Evolutionary conservation across 1,140 invertebrate species (phyloP).

Genomic region (Chrysopa pallens): DNA sequence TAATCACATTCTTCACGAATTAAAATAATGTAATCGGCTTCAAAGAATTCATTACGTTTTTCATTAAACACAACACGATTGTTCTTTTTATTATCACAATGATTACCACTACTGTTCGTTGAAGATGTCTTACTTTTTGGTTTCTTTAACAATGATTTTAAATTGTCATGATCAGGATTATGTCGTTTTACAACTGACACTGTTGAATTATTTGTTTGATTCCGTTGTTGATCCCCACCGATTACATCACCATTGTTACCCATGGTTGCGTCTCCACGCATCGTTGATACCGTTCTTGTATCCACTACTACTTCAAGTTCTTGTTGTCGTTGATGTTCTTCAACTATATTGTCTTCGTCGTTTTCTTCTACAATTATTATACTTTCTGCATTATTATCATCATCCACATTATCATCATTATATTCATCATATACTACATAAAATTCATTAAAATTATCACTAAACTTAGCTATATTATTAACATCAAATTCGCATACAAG

Average conservation of each 20-base stretch:
- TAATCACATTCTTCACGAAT: slow-evolving; percentile 67
- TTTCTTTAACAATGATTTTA: slow-evolving; percentile 38
- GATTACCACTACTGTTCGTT: neutral
- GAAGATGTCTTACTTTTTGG: slow-evolving; percentile 23
- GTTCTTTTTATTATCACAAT: slow-evolving; percentile 24
- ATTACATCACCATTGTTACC: slow-evolving; percentile 6
- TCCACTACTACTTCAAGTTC: too few species aligned
- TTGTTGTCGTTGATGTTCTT: too few species aligned
- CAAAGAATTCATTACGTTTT: slow-evolving; percentile 70
- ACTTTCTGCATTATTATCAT: too few species aligned
- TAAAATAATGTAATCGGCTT: slow-evolving; percentile 72
- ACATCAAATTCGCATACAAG: slow-evolving; percentile 15
- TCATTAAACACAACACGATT: slow-evolving; percentile 72
- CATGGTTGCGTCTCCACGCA: neutral
- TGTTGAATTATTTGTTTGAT: neutral
- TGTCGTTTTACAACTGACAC: slow-evolving; percentile 9
- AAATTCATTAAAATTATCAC: slow-evolving; percentile 7
- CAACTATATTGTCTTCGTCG: too few species aligned
- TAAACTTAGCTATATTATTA: slow-evolving; percentile 7
- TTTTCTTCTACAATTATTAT: too few species aligned
- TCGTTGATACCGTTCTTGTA: neutral
- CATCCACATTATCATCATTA: slow-evolving; percentile 6
- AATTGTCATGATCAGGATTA: slow-evolving; percentile 21
- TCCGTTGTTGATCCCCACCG: slow-evolving; percentile 3
- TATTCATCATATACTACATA: slow-evolving; percentile 15